Evolutionary conservation across 2,888 invertebrate genomes (phyloP), one percentile per base, ranked within the genome.

Genomic region (Dione juno): DNA sequence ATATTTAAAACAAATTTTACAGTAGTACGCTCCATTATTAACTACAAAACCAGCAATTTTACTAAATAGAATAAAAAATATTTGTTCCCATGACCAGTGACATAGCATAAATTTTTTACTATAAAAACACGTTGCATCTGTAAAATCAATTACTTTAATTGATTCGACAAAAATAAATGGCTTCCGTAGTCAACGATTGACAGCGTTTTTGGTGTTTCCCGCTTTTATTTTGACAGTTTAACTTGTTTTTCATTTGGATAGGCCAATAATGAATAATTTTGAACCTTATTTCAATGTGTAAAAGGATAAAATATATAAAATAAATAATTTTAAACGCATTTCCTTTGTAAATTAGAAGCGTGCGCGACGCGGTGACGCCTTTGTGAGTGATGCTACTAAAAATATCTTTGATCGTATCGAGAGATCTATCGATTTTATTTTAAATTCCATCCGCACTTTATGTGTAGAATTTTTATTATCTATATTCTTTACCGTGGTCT

Each of bases 121-220:
- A 80, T 76, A 75, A 70, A 68, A 68, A 74, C 68, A 63, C 73
- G 71, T 74, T 77, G 79, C 85, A 84, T 88, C 89, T 89, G 90
- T 88, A 82, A 85, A 88, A 89, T 90, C 92, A 90, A 91, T 92
- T 92, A 89, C 85, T 86, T 85, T 90, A 91, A 92, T 92, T 89
- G 90, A 89, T 87, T 85, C 85, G 82, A 89, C 87, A 87, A 89
- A 90, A 91, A 90, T 87, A 88, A 85, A 85, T 78, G 88, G 89
- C 89, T 91, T 91, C 92, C 87, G 74, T 63, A 73, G 76, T 61
- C 28, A 82, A 77, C 85, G 89, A 90, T 86, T 88, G 90, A 90
- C 88, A 87, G 80, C 81, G 81, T 78, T 86, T 87, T 86, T 81
- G 84, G 82, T 82, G 81, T 85, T 89, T 86, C 86, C 88, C 87